Base-by-base conservation (phyloP, 2,888 invertebrate genomes). In the Callyntrura sp. region DNA sequence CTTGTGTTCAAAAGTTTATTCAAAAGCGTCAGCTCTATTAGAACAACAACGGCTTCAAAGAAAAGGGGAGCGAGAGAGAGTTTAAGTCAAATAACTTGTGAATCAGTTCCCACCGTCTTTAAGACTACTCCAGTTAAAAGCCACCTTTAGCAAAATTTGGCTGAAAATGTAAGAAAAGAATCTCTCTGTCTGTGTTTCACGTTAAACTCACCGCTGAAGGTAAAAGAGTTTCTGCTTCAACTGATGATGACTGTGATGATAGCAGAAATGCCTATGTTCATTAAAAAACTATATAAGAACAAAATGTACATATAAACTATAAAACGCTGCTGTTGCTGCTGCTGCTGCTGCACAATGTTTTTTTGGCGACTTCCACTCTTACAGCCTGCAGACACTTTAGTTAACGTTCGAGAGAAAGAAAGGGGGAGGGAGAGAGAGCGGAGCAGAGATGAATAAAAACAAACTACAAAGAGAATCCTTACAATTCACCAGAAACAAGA, bases 61-160 rank as follows among this genome's bases (percentile, higher is more conserved):
- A 8, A 68, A 68, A 20, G 14, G 68, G 35, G 68, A 28, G 28
- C 1, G 35, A 43, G 20, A 73, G 28, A 68, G 73, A n/a, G 17
- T 14, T 17, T 28, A 20, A 43, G 45, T 8, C 23, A 43, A 9
- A n/a, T n/a, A n/a, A 12, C 81, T 17, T 70, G 76, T 28, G 76
- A 76, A 20, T 62, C 55, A 55, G 79, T 35, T 78, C 79, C 65
- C 28, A 55, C 55, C 68, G 51, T 79, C 65, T 79, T 78, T 23
- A 6, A 78, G 65, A 86, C 86, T 86, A 86, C 79, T 86, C 79
- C 79, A 65, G 86, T 79, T 78, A 86, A 79, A 78, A 86, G 45
- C 48, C 79, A 68, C 86, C 79, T 78, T 86, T 57, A 78, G 78
- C 76, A 17, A 76, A 85, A 76, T 3, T n/a, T 28, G 76, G 25